A percentile compares a stretch with the other conserved stretches of the same genome.
phyloP scores from a whole-genome alignment of 1,140 invertebrate species.

The Drosophila orosa region DNA sequence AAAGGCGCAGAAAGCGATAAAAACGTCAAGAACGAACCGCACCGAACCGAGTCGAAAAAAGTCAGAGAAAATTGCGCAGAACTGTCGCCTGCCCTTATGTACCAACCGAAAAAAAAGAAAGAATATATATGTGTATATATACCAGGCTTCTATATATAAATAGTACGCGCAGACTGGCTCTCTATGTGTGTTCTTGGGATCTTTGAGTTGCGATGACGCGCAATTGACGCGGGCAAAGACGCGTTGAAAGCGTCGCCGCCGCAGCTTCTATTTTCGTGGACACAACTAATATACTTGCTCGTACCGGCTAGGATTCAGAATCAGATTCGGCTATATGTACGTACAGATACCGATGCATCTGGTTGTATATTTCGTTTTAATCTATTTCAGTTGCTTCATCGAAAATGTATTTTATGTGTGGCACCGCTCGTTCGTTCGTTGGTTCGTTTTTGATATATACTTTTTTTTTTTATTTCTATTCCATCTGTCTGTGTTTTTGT shows the following conservation, averaged over 20 bases:
- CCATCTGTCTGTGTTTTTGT: conserved; percentile 45
- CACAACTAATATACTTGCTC: conserved; percentile 45
- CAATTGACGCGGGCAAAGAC: conserved; percentile 79
- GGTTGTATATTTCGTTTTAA: conserved; percentile 68
- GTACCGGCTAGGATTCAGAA: conserved; percentile 28
- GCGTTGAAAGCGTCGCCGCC: conserved; percentile 72
- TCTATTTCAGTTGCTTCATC: conserved; percentile 72
- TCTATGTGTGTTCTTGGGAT: conserved; percentile 56
- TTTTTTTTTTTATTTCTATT: conserved; percentile 2
- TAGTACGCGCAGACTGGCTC: conserved; percentile 63
- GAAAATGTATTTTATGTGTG: conserved; percentile 54
- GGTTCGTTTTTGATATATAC: conserved; percentile 6
- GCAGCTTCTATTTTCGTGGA: conserved; percentile 66
- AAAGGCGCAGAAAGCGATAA: conserved; percentile 62
- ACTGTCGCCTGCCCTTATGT: conserved; percentile 79
- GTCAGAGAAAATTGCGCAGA: conserved; percentile 72
- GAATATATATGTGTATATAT: conserved; percentile 14
- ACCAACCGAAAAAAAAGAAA: conserved; percentile 4
- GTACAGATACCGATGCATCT: conserved; percentile 41
- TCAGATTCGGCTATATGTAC: conserved; percentile 17
- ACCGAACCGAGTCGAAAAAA: conserved; percentile 22
- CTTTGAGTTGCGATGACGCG: conserved; percentile 68
- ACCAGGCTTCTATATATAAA: conserved; percentile 56
- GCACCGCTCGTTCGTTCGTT: conserved; percentile 4
- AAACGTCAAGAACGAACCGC: conserved; percentile 52